A percentile compares a stretch with the other conserved stretches of the same genome.
These are phyloP conservation scores for Chiloscyllium plagiosum DNA, from an alignment of 2,113 vertebrate species.

Conservation along the genomic window DNA sequence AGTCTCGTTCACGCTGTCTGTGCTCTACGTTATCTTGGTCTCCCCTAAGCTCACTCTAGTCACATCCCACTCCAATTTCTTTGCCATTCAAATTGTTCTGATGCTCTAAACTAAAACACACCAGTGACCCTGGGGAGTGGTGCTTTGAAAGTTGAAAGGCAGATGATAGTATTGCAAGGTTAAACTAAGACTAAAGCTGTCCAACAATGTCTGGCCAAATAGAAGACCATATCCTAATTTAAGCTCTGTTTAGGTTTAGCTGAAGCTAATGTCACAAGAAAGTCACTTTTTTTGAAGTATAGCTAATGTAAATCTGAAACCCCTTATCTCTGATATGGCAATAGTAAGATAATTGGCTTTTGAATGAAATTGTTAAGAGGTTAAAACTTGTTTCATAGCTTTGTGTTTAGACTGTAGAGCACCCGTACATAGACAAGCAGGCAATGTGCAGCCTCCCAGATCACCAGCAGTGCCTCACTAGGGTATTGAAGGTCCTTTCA, in stretches of 20 bases:
- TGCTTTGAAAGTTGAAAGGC: not conserved
- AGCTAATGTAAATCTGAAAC: not conserved
- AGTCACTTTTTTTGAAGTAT: not conserved
- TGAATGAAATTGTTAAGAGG: not conserved
- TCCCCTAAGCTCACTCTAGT: not conserved
- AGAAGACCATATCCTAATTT: not conserved
- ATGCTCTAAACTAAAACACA: not conserved
- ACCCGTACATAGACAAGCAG: too few relatives aligned
- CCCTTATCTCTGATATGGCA: not conserved
- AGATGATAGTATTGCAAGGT: not conserved
- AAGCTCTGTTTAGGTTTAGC: not conserved
- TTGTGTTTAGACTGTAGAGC: not conserved
- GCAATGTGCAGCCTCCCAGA: not conserved
- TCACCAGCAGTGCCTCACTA: not conserved
- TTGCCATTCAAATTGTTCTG: not conserved
- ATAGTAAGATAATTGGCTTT: not conserved
- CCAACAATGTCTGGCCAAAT: not conserved
- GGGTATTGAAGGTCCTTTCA: not conserved
- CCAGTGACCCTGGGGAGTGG: not conserved
- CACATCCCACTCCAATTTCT: not conserved
- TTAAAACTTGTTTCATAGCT: not conserved
- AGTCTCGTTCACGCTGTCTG: too few relatives aligned
- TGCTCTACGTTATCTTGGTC: too few relatives aligned
- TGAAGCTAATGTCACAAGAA: not conserved
- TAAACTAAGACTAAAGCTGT: not conserved